These are phyloP conservation scores for Ligdia adustata DNA, from an alignment of 2,888 invertebrate genomes.

Conservation along the genomic window DNA sequence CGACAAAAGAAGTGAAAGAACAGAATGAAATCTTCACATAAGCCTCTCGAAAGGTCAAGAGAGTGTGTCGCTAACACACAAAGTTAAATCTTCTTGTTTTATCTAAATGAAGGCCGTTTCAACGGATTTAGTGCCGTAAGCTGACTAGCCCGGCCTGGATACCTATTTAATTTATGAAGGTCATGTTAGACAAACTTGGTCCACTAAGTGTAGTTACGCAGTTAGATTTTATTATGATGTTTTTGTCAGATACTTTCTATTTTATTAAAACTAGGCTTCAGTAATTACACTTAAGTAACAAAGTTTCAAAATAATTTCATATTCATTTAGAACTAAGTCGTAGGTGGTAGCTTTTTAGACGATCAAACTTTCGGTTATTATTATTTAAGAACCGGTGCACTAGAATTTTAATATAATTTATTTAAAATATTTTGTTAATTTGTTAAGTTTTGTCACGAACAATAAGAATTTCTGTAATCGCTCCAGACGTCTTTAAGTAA, in stretches of 20 bases:
- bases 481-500: too few relatives aligned
- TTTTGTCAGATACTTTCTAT: background rate
- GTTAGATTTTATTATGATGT: slow-evolving; percentile 1
- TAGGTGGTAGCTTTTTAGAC: too few relatives aligned
- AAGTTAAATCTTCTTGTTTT: slow-evolving; percentile 19
- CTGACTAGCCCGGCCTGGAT: slow-evolving; percentile 18
- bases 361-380: too few relatives aligned
- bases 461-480: too few relatives aligned
- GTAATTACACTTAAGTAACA: too few relatives aligned
- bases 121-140: slow-evolving; percentile 17
- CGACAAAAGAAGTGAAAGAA: background rate
- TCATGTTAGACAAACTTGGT: slow-evolving; percentile 4
- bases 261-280: too few relatives aligned
- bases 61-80: slow-evolving; percentile 7
- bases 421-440: too few relatives aligned
- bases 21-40: background rate
- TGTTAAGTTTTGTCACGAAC: too few relatives aligned
- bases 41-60: slow-evolving; percentile 11
- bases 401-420: too few relatives aligned
- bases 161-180: slow-evolving; percentile 21
- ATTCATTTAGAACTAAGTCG: too few relatives aligned
- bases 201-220: slow-evolving; percentile 2
- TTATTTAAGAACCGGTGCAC: too few relatives aligned
- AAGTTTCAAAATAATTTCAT: too few relatives aligned
- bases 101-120: slow-evolving; percentile 19